phyloP scores from a whole-genome alignment of 35 echinoderm and acorn worm species.

The Ophiothrix spiculata region DNA sequence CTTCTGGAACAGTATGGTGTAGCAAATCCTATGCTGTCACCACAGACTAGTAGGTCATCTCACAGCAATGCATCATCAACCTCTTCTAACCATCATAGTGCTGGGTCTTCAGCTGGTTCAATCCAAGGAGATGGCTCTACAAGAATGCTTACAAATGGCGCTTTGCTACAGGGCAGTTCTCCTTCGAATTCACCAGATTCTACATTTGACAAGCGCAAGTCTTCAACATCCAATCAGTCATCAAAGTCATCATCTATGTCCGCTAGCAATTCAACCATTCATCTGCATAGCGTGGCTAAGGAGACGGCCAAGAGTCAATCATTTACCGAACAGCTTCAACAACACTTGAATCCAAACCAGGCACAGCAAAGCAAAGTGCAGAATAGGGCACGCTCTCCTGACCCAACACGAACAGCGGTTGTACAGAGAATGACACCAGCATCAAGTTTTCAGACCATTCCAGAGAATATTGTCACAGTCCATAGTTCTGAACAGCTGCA shows the following conservation, averaged over 20 bases:
- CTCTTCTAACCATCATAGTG: conserved; percentile 39
- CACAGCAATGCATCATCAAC: conserved; percentile 58
- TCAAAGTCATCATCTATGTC: conserved; percentile 92
- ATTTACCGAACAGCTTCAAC: conserved; percentile 89
- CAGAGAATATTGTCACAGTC: conserved; percentile 89
- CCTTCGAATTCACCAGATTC: conserved; percentile 94
- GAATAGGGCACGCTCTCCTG: conserved; percentile 51
- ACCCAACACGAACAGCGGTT: conserved; percentile 47
- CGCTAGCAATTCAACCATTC: conserved; percentile 65
- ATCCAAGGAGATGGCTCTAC: conserved; percentile 48
- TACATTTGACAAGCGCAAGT: conserved; percentile 86
- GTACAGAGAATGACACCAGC: conserved; percentile 71
- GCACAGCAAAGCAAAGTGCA: neutral
- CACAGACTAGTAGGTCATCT: conserved; percentile 59
- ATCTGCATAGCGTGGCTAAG: conserved; percentile 45
- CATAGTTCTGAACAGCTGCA: conserved; percentile 84
- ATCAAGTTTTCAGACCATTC: conserved; percentile 89
- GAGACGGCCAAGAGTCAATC: conserved; percentile 35
- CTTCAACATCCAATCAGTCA: conserved; percentile 57
- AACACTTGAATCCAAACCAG: conserved; percentile 60
- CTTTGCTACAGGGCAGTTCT: conserved; percentile 61
- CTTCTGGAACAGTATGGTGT: conserved; percentile 88
- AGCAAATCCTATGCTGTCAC: conserved; percentile 52
- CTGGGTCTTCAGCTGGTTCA: conserved; percentile 32
- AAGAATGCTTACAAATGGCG: conserved; percentile 59